These are phyloP conservation scores for western clawed frog (Xenopus tropicalis) DNA, from an alignment of 2,113 vertebrate species.

Conservation along the genomic window UCB_Xtro_10.0 CM004446.2:2218501-2219000, in stretches of 20 bases:
- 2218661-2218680: slow-evolving; percentile 86
- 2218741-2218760: slow-evolving; percentile 96
- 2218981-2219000: slow-evolving; percentile 77
- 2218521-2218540: slow-evolving; percentile 68
- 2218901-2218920: slow-evolving; percentile 77
- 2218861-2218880: slow-evolving; percentile 85
- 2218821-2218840: slow-evolving; percentile 95
- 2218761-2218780: slow-evolving; percentile 98
- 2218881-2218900: slow-evolving; percentile 72
- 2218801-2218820: slow-evolving; percentile 88
- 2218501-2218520: slow-evolving; percentile 78
- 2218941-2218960: slow-evolving; percentile 46
- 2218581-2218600: slow-evolving; percentile 75
- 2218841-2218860: slow-evolving; percentile 96
- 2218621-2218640: slow-evolving; percentile 91
- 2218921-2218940: slow-evolving; percentile 90
- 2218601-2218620: slow-evolving; percentile 74
- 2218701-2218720: slow-evolving; percentile 74
- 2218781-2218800: slow-evolving; percentile 90
- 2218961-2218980: slow-evolving; percentile 69
- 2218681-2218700: slow-evolving; percentile 77
- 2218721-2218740: slow-evolving; percentile 86
- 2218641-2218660: slow-evolving; percentile 90
- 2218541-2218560: slow-evolving; percentile 80
- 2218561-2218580: slow-evolving; percentile 90